Evolutionary conservation across 2,888 invertebrate species (phyloP), one percentile per base, ranked within the genome.

Genomic region (Macrophya alboannulata): DNA sequence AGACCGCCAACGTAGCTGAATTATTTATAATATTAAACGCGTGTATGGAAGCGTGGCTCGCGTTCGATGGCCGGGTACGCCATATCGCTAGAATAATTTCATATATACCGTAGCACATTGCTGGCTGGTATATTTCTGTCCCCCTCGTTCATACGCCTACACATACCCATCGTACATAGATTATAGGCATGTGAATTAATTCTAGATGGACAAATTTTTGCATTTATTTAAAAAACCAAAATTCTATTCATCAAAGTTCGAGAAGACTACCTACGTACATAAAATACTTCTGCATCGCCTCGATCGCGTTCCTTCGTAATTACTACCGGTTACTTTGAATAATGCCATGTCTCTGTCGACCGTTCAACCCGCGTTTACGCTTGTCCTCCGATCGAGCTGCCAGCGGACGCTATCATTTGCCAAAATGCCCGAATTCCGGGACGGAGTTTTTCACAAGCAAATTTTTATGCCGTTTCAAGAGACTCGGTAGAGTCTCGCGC

Each of bases 21-120:
- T 85, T 81, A 82, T 85, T 82, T 85, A 85, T 85, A 85, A 79
- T 72, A 55, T 72, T 55, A 85, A 55, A 82, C 85, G 48, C 51
- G 65, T 68, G 48, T 68, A 45, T 51, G 48, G 25, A 65, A 68
- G 68, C 83, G 81, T 62, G 77, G 37, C 51, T 40, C 62, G 62
- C 62, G 81, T n/a, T 51, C 77, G 77, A 77, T 77, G 25, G 77
- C 77, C 77, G 37, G 0, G 1, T 48, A 9, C 68, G 68, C 45
- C 74, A 74, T 74, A 74, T 74, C 21, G 10, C 21, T 45, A n/a
- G 74, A 74, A 74, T 74, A 45, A 68, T 68, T 68, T 68, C n/a
- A n/a, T 10, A 68, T 68, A 68, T 68, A 62, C 62, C 17, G 6
- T 37, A 15, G 37, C 68, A 37, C 68, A 68, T 37, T 37, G 68